Base-by-base conservation (phyloP, 2,888 invertebrate species). In the Temnothorax ravouxi region DNA sequence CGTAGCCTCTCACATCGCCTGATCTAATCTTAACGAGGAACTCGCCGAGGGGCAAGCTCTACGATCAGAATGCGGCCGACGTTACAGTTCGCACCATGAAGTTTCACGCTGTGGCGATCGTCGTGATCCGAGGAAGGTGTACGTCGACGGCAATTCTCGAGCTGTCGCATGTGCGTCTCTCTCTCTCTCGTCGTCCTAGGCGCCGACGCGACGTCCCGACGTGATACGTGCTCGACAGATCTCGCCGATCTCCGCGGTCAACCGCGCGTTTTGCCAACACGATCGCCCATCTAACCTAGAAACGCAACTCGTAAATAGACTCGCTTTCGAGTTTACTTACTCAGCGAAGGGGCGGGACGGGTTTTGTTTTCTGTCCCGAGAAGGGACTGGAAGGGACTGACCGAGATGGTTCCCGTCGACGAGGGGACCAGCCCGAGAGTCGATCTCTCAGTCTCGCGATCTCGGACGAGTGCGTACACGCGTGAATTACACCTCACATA, bases 221-320 rank as follows among this genome's bases (percentile, higher is more conserved):
- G 34, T 6, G 34, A 34, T 34, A 6, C 34, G 34, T 34, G 6
- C 0, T 0, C 34, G 34, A 34, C 6, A 34, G 34, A 82, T 56
- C 83, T 29, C 0, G 62, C 8, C n/a, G 81, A 86, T 84, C 85
- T 79, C 83, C 84, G 56, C 61, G 87, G 81, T 83, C 82, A 88
- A 88, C 83, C 87, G 85, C 84, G 83, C 85, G 83, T 80, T 86
- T 83, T 79, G 75, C 72, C 77, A 86, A 87, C 62, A 64, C 81
- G 84, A 54, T 62, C 62, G 72, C 41, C 62, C 84, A 72, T 80
- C 77, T 92, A 91, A 91, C 91, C 91, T 91, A 92, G 52, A 91
- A 91, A 84, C 84, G 86, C 52, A 79, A 75, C 67, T 75, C 54
- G 25, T 88, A 52, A 87, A 88, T 88, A 67, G n/a, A 29, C 9